A percentile compares a stretch with the other conserved stretches of the same genome.
Conservation (phyloP, 2,888 invertebrate species). For the Ennomos fuscantarius region DNA sequence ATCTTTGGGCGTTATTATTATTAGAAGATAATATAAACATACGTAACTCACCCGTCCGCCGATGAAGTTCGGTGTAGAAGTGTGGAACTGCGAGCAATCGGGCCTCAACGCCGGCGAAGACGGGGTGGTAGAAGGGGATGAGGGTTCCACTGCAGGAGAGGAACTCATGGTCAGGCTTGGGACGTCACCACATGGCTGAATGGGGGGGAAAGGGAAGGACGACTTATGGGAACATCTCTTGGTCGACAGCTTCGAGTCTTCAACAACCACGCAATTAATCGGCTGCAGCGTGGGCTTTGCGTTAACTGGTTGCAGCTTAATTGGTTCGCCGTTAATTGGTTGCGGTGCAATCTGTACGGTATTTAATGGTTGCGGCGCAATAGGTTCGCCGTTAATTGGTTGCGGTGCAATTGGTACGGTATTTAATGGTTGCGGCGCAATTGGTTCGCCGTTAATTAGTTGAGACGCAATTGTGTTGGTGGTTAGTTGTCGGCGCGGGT, state of each 20-base stretch:
- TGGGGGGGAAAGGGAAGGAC: conserved; percentile 30
- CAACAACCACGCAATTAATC: conserved; percentile 2
- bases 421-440: background rate
- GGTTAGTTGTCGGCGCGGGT: background rate
- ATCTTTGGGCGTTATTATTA: too few species aligned
- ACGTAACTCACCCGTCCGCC: conserved; percentile 60
- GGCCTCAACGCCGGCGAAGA: conserved; percentile 71
- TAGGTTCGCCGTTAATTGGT: conserved; percentile 1
- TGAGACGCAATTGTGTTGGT: background rate
- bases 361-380: conserved; percentile 1
- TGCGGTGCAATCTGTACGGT: background rate
- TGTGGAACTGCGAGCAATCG: conserved; percentile 66
- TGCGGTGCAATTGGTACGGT: conserved; percentile 1
- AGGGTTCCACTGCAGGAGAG: conserved; percentile 81
- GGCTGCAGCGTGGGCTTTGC: conserved; percentile 1
- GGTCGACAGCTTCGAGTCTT: conserved; percentile 27
- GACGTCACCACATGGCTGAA: conserved; percentile 77
- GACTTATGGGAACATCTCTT: conserved; percentile 22
- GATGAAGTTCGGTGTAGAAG: conserved; percentile 72
- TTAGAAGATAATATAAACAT: background rate
- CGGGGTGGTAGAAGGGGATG: conserved; percentile 73
- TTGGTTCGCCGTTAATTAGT: background rate
- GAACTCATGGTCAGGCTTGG: conserved; percentile 68
- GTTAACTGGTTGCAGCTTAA: background rate
- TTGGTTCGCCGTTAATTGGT: conserved; percentile 1